Evolutionary conservation across 2,797 vertebrate genomes (phyloP), one percentile per base, ranked within the genome.

Genomic region (Hippocampus kuda): DNA sequence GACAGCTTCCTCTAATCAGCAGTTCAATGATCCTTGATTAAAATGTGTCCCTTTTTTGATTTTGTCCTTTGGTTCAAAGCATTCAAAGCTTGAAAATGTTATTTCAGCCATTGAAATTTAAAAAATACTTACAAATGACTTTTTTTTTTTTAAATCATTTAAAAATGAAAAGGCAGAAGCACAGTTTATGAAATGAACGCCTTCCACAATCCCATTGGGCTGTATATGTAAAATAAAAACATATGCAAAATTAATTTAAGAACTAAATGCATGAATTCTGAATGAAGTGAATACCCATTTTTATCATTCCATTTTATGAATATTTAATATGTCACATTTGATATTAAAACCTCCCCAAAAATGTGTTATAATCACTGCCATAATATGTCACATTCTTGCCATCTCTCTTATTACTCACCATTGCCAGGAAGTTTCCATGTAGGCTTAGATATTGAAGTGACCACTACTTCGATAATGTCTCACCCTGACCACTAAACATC

Each of bases 401-500:
- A 54, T 54, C 53, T 10, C n/a, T 10, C 18, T 5, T 18, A 49
- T 51, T 51, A 51, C 48, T 51, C 16, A 18, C 16, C 18, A 24
- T 54, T 56, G n/a, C n/a, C 22, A n/a, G 51, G 8, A 24, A n/a
- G 51, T 56, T 56, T 24, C 53, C 11, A 12, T 56, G n/a, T 24
- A 24, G n/a, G n/a, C 11, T 26, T 24, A 4, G 53, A 13, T 24
- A 4, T 54, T 27, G 6, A 26, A 59, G 56, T 59, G 56, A 15
- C 27, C 27, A 5, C 2, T 22, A 3, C 69, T 73, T 73, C 64
- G 54, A 3, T 51, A 44, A 62, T 63, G 60, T 74, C 74, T 72
- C 41, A 26, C 75, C 72, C 68, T 85, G 74, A 84, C 76, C 57
- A 30, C 27, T 2, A n/a, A 44, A 24, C 44, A 10, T 22, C 24